Conservation (phyloP, 2,888 invertebrate species). For the Eurytoma adleriae region DNA sequence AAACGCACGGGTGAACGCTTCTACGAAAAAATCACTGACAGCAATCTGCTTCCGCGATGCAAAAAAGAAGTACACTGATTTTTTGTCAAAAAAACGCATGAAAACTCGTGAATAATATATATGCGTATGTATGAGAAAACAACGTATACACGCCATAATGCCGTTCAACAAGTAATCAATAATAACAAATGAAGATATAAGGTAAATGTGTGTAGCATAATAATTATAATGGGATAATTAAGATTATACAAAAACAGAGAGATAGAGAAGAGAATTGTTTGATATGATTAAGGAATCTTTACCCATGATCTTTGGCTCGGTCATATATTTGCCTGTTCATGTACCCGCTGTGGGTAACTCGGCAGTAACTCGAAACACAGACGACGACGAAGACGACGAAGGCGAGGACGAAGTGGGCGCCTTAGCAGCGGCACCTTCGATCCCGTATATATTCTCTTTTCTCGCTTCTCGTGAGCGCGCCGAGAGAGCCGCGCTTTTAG, state of each 20-base stretch:
- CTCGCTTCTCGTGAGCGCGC: background rate
- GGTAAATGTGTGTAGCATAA: conserved; percentile 21
- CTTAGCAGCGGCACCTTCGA: background rate
- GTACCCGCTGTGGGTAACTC: conserved; percentile 54
- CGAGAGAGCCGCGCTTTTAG: no score
- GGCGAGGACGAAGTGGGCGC: conserved; percentile 42
- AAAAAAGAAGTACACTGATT: conserved; percentile 22
- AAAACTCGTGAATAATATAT: conserved; percentile 29
- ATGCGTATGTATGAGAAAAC: conserved; percentile 18
- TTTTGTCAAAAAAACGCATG: conserved; percentile 37
- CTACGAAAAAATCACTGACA: background rate
- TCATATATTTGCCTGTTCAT: conserved; percentile 60
- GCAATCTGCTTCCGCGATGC: conserved; percentile 27
- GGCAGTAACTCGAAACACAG: conserved; percentile 29
- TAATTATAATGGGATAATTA: conserved; percentile 32
- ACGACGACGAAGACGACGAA: conserved; percentile 38
- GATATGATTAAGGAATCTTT: conserved; percentile 35
- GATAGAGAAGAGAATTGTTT: conserved; percentile 50
- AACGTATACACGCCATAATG: conserved; percentile 32
- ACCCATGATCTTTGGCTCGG: conserved; percentile 59
- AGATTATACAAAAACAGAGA: conserved; percentile 39
- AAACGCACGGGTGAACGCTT: conserved; percentile 25
- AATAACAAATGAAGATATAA: conserved; percentile 33
- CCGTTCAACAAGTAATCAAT: conserved; percentile 34
- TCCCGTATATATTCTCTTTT: conserved; percentile 1